These are phyloP conservation scores for Hydropsyche betteni DNA, from an alignment of 2,888 invertebrate genomes.

Conservation along the genomic window DNA sequence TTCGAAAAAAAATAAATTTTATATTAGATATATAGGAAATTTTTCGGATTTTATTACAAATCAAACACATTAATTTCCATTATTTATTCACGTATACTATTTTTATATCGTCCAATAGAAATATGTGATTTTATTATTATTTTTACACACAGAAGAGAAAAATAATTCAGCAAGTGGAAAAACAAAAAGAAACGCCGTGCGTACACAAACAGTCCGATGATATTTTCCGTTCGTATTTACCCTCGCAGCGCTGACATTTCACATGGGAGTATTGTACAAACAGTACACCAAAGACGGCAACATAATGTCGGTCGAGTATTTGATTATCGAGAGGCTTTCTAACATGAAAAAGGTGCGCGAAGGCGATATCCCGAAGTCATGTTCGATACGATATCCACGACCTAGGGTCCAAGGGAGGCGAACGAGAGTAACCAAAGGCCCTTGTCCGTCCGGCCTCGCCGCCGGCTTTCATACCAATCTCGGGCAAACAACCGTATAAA, in stretches of 20 bases:
- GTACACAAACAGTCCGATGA: neutral
- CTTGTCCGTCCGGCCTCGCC: neutral
- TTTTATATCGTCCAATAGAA: too few relatives aligned
- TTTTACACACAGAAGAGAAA: too few relatives aligned
- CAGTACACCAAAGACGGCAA: slow-evolving; percentile 32
- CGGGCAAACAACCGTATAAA: slow-evolving; percentile 26
- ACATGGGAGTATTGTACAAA: slow-evolving; percentile 37
- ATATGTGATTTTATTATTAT: too few relatives aligned
- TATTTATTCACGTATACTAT: too few relatives aligned
- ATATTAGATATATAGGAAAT: too few relatives aligned
- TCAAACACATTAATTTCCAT: too few relatives aligned
- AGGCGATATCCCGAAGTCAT: neutral
- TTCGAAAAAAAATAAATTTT: too few relatives aligned
- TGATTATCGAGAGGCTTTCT: slow-evolving; percentile 33
- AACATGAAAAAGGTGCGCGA: slow-evolving; percentile 26
- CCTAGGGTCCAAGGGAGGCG: neutral
- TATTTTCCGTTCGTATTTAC: slow-evolving; percentile 32
- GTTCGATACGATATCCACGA: neutral
- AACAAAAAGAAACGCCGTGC: too few relatives aligned
- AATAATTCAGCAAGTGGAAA: too few relatives aligned
- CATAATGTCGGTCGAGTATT: slow-evolving; percentile 35
- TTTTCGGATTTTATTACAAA: too few relatives aligned
- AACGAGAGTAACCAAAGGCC: neutral
- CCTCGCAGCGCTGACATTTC: slow-evolving; percentile 20
- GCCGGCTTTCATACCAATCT: slow-evolving; percentile 21